Percentiles rank a stretch among this genome's conserved stretches.
Conservation (phyloP, 1,140 invertebrate genomes). For the Pogonognathellus flavescens region DNA sequence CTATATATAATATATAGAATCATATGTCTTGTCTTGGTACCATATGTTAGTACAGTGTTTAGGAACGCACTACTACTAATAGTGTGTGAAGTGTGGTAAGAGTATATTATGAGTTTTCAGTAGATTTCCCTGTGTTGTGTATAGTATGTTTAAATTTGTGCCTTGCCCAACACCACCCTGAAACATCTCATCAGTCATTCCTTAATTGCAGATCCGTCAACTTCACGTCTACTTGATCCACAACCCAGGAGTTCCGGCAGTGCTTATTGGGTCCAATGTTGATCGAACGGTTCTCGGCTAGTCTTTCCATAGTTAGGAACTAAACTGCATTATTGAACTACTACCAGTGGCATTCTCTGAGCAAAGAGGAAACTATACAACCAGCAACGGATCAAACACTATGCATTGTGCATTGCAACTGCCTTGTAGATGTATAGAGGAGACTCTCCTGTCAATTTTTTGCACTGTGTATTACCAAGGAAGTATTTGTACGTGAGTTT, state of each 20-base stretch:
- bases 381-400: no score
- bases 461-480: background rate
- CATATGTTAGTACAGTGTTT: no score
- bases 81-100: no score
- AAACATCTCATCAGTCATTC: conserved; percentile 66
- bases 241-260: conserved; percentile 25
- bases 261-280: conserved; percentile 46
- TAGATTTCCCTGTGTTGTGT: background rate
- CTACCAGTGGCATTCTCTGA: no score
- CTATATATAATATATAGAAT: no score
- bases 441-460: background rate
- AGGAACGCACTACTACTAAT: no score
- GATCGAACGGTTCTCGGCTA: conserved; percentile 26
- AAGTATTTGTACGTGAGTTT: no score
- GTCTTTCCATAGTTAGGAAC: no score
- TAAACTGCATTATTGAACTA: no score
- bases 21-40: no score
- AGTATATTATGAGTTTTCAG: background rate
- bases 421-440: background rate
- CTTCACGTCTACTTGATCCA: conserved; percentile 56
- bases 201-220: conserved; percentile 67
- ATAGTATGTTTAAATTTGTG: conserved; percentile 18
- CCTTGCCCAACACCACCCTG: conserved; percentile 31
- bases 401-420: background rate
- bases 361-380: no score